Base-by-base conservation (phyloP, 2,888 invertebrate species). In the Bellardia pandia region DNA sequence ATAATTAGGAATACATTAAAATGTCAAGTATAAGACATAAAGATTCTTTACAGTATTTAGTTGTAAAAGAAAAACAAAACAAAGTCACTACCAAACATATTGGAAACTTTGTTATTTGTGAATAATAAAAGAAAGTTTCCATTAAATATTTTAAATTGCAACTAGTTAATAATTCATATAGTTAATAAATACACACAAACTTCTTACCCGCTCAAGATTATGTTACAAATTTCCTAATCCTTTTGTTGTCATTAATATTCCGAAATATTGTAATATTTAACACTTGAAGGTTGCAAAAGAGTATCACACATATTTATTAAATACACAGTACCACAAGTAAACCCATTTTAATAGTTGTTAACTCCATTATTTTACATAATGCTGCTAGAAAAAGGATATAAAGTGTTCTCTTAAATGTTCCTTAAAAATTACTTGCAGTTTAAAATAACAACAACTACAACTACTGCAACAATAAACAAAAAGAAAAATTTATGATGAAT, bases 191-290 rank as follows among this genome's bases (percentile, higher is more conserved):
- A 48, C 60, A 48, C 37, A 33, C 11, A 8, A 76, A 51, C 9
- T 8, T 9, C 7, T 42, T 48, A 69, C 37, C 16, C 48, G 48
- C 23, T 51, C 23, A 23, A 7, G 33, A 42, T 72, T 23, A 42
- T 72, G 2, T 64, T 33, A 53, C 72, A 72, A 72, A 11, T 42
- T 62, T 30, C 40, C 7, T 60, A 71, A 62, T 62, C 62, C 72
- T 72, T 64, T 79, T 11, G 51, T 40, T 62, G 64, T 37, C 62
- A 72, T 80, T 80, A 72, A 80, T 64, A 80, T 80, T 42, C 33
- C 53, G 30, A 64, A 64, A 56, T 72, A n/a, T 56, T 68, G 0
- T 58, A 58, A 78, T 78, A 78, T 58, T 58, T 58, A 58, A 78
- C 56, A 56, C 56, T 68, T 78, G 11, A 58, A 30, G 30, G 16